A percentile compares a stretch with the other conserved stretches of the same genome.
phyloP scores from a whole-genome alignment of 2,113 vertebrate genomes.

The Gobius niger region DNA sequence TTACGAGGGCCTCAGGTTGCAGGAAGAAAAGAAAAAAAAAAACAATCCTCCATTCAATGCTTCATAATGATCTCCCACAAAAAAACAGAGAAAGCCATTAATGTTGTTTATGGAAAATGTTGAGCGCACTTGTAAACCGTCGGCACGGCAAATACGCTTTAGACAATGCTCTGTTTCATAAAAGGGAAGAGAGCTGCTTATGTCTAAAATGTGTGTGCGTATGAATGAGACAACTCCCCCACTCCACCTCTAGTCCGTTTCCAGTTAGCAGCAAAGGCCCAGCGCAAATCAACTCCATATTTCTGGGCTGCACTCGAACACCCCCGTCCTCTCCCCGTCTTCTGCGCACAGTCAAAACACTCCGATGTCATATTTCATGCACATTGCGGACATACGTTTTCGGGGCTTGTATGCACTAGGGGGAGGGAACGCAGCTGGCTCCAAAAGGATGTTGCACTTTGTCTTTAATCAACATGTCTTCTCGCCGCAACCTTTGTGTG shows the following conservation, averaged over 20 bases:
- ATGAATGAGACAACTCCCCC: background rate
- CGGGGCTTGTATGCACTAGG: slow-evolving; percentile 24
- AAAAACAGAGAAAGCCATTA: background rate
- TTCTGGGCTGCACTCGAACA: slow-evolving; percentile 46
- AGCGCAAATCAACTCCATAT: slow-evolving; percentile 65
- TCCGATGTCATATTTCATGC: slow-evolving; percentile 36
- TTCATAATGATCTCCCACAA: background rate
- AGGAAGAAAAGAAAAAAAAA: background rate
- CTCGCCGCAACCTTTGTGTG: slow-evolving; percentile 47
- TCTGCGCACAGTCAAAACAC: slow-evolving; percentile 38
- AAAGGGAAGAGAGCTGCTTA: slow-evolving; percentile 3
- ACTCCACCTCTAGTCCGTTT: slow-evolving; percentile 40
- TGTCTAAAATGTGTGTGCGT: slow-evolving; percentile 11
- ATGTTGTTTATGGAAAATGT: slow-evolving; percentile 13
- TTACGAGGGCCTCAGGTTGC: background rate
- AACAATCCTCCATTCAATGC: background rate
- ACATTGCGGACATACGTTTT: slow-evolving; percentile 24
- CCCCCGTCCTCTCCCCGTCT: slow-evolving; percentile 6
- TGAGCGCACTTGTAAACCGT: background rate
- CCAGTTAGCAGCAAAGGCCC: slow-evolving; percentile 53
- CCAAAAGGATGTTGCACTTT: slow-evolving; percentile 42
- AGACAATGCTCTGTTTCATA: slow-evolving; percentile 13
- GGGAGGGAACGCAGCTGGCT: slow-evolving; percentile 33
- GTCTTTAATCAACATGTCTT: slow-evolving; percentile 13
- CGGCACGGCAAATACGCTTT: background rate